phyloP scores from a whole-genome alignment of 2,797 vertebrate genomes.

The Holocentrus rufus region DNA sequence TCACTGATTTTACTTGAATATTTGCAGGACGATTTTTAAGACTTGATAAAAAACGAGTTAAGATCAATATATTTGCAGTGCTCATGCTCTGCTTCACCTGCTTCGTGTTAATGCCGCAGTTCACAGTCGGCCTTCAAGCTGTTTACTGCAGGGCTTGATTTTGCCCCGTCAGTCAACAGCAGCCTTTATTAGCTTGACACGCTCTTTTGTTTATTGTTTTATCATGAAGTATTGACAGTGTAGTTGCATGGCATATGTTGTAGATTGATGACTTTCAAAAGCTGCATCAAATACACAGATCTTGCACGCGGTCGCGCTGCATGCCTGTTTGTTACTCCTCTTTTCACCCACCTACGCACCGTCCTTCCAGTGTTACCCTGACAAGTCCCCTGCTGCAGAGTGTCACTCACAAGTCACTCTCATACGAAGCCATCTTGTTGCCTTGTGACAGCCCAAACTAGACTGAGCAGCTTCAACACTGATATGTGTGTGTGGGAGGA shows the following conservation, averaged over 20 bases:
- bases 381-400: conserved; percentile 61
- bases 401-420: conserved; percentile 73
- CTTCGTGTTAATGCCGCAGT: not conserved
- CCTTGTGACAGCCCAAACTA: conserved; percentile 66
- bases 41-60: no score
- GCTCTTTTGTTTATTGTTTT: conserved; percentile 17
- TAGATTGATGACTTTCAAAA: conserved; percentile 47
- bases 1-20: no score
- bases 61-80: no score
- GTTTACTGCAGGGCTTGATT: not conserved
- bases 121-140: not conserved
- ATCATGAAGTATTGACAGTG: conserved; percentile 8
- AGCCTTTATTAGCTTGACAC: conserved; percentile 23
- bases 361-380: conserved; percentile 63
- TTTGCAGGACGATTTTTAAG: no score
- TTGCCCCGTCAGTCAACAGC: conserved; percentile 16
- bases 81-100: not conserved
- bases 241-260: conserved; percentile 16
- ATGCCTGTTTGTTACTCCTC: conserved; percentile 43
- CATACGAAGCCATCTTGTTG: conserved; percentile 56
- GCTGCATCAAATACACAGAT: conserved; percentile 21
- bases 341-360: conserved; percentile 59
- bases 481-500: conserved; percentile 54
- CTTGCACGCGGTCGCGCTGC: conserved; percentile 29
- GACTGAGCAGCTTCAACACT: conserved; percentile 59